A percentile compares a stretch with the other conserved stretches of the same genome.
Conservation (phyloP, 2,888 invertebrate genomes). For the Chydorus sphaericus region DNA sequence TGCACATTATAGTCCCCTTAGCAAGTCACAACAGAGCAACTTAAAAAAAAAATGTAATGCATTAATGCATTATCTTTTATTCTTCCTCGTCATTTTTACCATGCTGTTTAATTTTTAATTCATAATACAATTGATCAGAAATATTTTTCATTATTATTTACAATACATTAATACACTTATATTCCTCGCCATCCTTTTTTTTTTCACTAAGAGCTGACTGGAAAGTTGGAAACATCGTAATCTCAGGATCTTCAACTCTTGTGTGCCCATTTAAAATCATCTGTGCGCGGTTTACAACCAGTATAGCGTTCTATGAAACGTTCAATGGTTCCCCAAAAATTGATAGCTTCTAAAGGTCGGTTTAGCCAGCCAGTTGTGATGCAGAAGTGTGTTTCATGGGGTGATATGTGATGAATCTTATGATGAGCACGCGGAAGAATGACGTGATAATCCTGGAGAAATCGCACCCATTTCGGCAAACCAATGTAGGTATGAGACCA, state of each 20-base stretch:
- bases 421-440: conserved; percentile 91
- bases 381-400: conserved; percentile 97
- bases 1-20: too few relatives aligned
- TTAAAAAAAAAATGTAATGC: too few relatives aligned
- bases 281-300: conserved; percentile 77
- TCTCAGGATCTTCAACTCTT: too few relatives aligned
- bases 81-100: too few relatives aligned
- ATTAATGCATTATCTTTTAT: too few relatives aligned
- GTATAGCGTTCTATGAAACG: conserved; percentile 58
- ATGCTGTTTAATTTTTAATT: too few relatives aligned
- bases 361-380: conserved; percentile 99
- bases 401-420: conserved; percentile 92
- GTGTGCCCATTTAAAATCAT: conserved; percentile 93
- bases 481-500: conserved; percentile 99
- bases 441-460: conserved; percentile 78
- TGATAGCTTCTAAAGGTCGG: conserved; percentile 81
- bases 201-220: conserved; percentile 77
- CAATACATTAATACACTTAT: not conserved
- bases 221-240: conserved; percentile 40
- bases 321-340: conserved; percentile 80
- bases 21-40: too few relatives aligned
- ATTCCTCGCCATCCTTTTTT: conserved; percentile 13
- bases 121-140: too few relatives aligned
- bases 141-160: too few relatives aligned
- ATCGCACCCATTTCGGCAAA: conserved; percentile 74